Conservation (phyloP, 2,888 invertebrate species). For the Yponomeuta cagnagella region DNA sequence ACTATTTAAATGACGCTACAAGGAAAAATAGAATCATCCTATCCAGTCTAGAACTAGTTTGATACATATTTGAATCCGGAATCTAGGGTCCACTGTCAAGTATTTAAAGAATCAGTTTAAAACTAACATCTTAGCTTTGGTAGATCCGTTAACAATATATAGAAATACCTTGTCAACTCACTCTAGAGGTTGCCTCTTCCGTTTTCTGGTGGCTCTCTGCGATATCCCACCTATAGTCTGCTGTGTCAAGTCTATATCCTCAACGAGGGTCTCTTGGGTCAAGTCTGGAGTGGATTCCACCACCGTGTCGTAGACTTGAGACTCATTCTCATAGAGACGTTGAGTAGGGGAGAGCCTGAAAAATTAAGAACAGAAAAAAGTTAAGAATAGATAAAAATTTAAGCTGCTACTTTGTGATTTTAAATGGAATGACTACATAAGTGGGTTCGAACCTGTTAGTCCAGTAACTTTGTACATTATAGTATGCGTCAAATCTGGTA, state of each 20-base stretch:
- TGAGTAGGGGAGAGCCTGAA: conserved; percentile 44
- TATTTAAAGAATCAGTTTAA: no score
- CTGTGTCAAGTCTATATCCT: conserved; percentile 31
- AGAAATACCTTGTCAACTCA: neutral
- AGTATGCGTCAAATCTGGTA: no score
- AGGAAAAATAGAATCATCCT: no score
- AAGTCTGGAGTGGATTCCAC: conserved; percentile 21
- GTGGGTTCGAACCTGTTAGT: no score
- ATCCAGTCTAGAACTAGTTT: no score
- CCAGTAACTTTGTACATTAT: no score
- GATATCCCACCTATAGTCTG: conserved; percentile 47
- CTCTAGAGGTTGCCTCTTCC: conserved; percentile 34
- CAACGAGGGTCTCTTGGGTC: conserved; percentile 22
- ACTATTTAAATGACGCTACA: no score
- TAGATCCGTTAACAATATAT: neutral
- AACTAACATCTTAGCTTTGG: neutral
- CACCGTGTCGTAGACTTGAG: conserved; percentile 23
- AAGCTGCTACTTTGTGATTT: no score
- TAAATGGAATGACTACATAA: no score
- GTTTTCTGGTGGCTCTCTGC: conserved; percentile 43
- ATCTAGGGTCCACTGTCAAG: no score
- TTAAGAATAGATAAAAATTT: no score
- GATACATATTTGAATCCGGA: no score
- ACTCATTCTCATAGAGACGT: conserved; percentile 16
- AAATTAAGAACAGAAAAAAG: conserved; percentile 25